These are phyloP conservation scores for Anastrepha obliqua DNA, from an alignment of 1,140 invertebrate genomes.

Conservation along the genomic window DNA sequence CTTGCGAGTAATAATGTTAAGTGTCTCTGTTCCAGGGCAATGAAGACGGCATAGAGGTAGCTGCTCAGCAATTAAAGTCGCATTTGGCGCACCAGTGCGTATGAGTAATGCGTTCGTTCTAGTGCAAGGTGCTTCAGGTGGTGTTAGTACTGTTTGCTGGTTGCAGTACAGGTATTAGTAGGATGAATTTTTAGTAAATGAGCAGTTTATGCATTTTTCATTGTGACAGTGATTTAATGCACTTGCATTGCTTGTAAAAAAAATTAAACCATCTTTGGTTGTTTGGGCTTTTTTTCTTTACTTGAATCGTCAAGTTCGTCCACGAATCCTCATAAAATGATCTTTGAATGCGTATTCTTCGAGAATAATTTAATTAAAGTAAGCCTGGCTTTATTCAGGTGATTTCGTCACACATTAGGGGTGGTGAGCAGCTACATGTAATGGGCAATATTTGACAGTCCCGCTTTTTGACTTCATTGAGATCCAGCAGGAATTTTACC, in stretches of 20 bases:
- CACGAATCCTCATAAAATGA: too few relatives aligned
- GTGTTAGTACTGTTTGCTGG: background rate
- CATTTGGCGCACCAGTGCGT: constrained; percentile 47
- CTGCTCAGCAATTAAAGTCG: constrained; percentile 47
- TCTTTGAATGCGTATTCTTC: too few relatives aligned
- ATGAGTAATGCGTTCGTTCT: constrained; percentile 10
- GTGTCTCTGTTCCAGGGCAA: constrained; percentile 19
- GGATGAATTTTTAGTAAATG: constrained; percentile 3
- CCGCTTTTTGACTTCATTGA: too few relatives aligned
- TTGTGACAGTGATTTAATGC: background rate
- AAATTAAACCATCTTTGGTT: background rate
- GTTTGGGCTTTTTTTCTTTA: too few relatives aligned
- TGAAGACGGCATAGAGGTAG: background rate
- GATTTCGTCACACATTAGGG: too few relatives aligned
- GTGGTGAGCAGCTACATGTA: too few relatives aligned
- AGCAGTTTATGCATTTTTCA: constrained; percentile 13
- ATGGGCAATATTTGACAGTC: too few relatives aligned
- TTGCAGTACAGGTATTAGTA: background rate
- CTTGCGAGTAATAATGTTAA: constrained; percentile 44
- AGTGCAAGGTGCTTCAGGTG: background rate
- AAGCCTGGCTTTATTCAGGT: too few relatives aligned
- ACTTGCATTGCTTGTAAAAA: background rate
- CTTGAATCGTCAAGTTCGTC: too few relatives aligned
- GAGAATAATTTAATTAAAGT: too few relatives aligned
- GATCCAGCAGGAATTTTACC: too few relatives aligned